Evolutionary conservation across 2,113 vertebrate genomes (phyloP), one percentile per base, ranked within the genome.

Genomic region (Clarias magur): DNA sequence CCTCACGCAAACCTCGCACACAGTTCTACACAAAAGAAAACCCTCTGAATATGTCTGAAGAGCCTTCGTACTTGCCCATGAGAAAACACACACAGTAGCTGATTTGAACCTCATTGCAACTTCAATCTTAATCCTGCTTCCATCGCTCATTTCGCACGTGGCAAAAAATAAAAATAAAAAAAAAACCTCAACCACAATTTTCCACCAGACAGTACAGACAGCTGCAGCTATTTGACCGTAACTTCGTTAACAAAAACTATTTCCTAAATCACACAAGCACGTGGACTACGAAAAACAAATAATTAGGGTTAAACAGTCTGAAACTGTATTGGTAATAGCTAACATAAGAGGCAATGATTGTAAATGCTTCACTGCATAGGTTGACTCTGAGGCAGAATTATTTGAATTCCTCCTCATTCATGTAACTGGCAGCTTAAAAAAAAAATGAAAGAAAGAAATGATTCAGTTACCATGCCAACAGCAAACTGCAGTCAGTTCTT

Each of bases 391-490:
- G 17, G 34, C 30, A 59, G 85, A 80, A 80, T 30, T 3, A 57
- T 80, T 34, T 53, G 60, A 5, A 25, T 27, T 59, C 67, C 54
- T 60, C 13, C 56, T 72, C 53, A 53, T 42, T 67, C 68, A 85
- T 80, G 75, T 16, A 79, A 85, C 42, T 34, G 59, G 48, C 56
- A 59, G 42, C 19, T 73, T 73, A 1, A 76, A 48, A 42, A 3
- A 13, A 53, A 25, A 54, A 59, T 60, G 17, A 80, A 83, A 7
- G 4, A 56, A 68, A 73, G 10, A 53, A 27, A 65, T 30, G 7
- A 54, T 75, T 56, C 16, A 9, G 65, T 65, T 73, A 30, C 30
- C 56, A 82, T 72, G 65, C 16, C 63, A 70, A 86, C 85, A 81
- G 56, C 57, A 80, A 80, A 21, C 63, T 70, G 62, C 79, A 63